Base-by-base conservation (phyloP, 2,113 vertebrate genomes). In the Perca flavescens region DNA sequence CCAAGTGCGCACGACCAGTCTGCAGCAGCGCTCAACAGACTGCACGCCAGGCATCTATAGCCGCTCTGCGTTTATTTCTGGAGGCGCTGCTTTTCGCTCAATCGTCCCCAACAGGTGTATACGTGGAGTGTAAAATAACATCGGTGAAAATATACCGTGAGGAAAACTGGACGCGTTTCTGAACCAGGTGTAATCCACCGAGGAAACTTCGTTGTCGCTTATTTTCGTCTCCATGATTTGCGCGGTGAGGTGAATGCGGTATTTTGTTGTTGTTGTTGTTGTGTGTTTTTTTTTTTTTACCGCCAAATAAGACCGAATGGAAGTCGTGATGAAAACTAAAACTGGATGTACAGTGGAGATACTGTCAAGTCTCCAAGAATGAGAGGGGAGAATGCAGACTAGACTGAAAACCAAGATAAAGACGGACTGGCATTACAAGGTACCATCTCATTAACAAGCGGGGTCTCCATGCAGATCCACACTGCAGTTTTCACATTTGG, bases 1-100 rank as follows among this genome's bases (percentile, higher is more conserved):
- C 92, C 92, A 88, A 92, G 87, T 92, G 89, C 91, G 89, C 92
- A 90, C 86, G 78, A 87, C 57, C 86, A 80, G 72, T 89, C 85
- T 86, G 89, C 92, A 91, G 92, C 85, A 70, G 89, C 86, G 84
- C 86, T 64, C 88, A 66, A 87, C 89, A 91, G 80, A 88, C 83
- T 72, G 64, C 90, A 82, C 79, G 88, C 85, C 83, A 85, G 83
- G 76, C 86, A 85, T 89, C 89, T 88, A 88, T 88, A 88, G 82
- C 86, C 43, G 62, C 81, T 72, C 80, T 47, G 36, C 57, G 62
- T 68, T 82, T 61, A 72, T 79, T 88, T 56, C 86, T 70, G 83
- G 84, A 89, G 78, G 77, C 84, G 75, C 84, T 21, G 73, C 78
- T 64, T 86, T 81, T 77, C 60, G 62, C 85, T 72, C 79, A 79